phyloP scores from a whole-genome alignment of 2,113 vertebrate genomes.

The Rhabdornis inornatus region DNA sequence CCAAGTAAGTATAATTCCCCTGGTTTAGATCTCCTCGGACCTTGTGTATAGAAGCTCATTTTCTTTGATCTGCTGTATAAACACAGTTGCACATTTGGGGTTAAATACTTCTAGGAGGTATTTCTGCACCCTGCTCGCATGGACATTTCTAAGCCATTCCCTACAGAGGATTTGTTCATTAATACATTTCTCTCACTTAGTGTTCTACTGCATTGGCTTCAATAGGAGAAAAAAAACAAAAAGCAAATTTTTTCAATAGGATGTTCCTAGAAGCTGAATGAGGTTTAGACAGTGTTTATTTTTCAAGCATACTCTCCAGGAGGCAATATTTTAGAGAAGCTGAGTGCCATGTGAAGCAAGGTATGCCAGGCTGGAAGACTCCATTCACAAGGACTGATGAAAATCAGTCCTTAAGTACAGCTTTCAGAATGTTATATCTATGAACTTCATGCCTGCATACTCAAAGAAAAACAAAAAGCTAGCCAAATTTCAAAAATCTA shows the following conservation, averaged over 20 bases:
- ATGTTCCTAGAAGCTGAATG: neutral
- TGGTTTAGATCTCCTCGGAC: neutral
- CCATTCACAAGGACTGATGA: neutral
- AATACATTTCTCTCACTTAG: neutral
- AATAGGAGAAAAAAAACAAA: neutral
- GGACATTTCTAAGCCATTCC: neutral
- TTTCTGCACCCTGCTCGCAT: neutral
- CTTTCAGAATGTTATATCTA: neutral
- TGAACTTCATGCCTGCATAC: neutral
- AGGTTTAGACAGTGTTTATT: neutral
- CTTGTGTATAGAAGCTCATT: neutral
- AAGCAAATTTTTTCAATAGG: neutral
- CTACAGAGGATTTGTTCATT: neutral
- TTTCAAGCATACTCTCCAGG: neutral
- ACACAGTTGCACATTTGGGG: neutral
- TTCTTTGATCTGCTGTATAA: constrained; percentile 3
- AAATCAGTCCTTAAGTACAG: neutral
- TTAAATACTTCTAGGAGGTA: neutral
- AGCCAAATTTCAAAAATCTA: neutral
- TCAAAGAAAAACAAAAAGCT: neutral
- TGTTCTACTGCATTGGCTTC: neutral
- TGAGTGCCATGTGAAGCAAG: neutral
- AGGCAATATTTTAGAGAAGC: neutral
- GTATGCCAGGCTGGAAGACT: neutral
- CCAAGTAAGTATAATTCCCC: neutral